phyloP scores from a whole-genome alignment of 2,888 invertebrate genomes.

The Dugesia japonica region DNA sequence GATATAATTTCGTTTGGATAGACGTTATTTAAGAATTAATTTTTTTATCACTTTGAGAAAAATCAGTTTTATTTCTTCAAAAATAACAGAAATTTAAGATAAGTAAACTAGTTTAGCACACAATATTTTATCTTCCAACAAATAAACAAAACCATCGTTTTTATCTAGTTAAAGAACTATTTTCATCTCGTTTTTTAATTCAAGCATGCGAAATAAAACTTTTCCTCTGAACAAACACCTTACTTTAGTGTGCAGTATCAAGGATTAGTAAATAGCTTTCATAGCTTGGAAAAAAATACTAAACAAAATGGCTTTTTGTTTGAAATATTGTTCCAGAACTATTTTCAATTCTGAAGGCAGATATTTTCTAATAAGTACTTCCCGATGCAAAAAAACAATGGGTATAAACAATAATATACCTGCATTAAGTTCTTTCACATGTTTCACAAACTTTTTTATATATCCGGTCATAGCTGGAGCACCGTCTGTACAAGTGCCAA shows the following conservation, averaged over 20 bases:
- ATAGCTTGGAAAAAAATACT: neutral
- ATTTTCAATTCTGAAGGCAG: conserved; percentile 8
- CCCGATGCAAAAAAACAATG: conserved; percentile 1
- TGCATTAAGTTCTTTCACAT: neutral
- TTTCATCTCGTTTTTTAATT: too few relatives aligned
- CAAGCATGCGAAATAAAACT: neutral
- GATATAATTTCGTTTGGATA: too few relatives aligned
- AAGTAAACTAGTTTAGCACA: too few relatives aligned
- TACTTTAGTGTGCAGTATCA: neutral
- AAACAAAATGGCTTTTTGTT: neutral
- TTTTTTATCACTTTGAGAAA: too few relatives aligned
- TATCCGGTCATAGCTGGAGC: conserved; percentile 1
- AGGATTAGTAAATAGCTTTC: neutral
- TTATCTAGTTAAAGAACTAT: neutral
- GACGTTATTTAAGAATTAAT: too few relatives aligned
- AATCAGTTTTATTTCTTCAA: too few relatives aligned
- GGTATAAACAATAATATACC: neutral
- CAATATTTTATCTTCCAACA: too few relatives aligned
- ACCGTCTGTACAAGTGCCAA: conserved; percentile 1
- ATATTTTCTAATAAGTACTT: neutral
- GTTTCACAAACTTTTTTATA: neutral
- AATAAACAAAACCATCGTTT: too few relatives aligned
- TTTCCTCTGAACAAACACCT: neutral
- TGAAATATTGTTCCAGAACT: neutral
- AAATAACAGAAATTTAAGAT: too few relatives aligned